Base-by-base conservation (phyloP, 2,797 vertebrate genomes). In the Pipistrellus kuhlii region DNA sequence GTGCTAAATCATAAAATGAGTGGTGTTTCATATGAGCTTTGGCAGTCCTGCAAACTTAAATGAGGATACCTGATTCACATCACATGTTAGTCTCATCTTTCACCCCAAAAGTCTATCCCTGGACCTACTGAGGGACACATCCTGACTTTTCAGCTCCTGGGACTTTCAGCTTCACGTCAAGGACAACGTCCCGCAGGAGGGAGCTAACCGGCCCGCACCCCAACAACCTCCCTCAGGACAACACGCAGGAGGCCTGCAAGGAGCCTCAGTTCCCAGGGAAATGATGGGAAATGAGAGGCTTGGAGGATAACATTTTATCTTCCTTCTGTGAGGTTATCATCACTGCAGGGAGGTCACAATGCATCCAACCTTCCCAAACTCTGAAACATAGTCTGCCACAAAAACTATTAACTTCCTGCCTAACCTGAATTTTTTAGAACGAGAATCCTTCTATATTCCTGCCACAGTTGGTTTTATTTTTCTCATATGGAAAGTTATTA, bases 281-380 rank as follows among this genome's bases (percentile, higher is more conserved):
- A 85, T 53, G n/a, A 87, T 59, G 55, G 84, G 76, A 94, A 92
- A 95, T 59, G 64, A 96, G 78, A 93, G 46, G 68, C 82, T 92
- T 15, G 4, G n/a, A 90, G 17, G 94, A 46, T 71, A 68, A 66
- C 17, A 66, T 75, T 94, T 95, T 91, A 41, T 94, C 57, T 85
- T 81, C 73, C 81, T 80, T 86, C 85, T 86, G 53, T 87, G 76
- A 78, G 48, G 41, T 90, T 78, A 9, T 82, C 80, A 71, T 73
- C 82, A 87, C 44, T 78, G 15, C 84, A 76, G 73, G 44, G 71
- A 92, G 85, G 59, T 46, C 20, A 71, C 35, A 89, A 6, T 78
- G 51, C 20, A 93, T 57, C 62, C 20, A 35, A 82, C 81, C 84
- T 81, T 91, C 75, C 13, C 55, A 88, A 88, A 93, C 44, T 84